These are phyloP conservation scores for Cebidichthys violaceus DNA, from an alignment of 2,113 vertebrate genomes.

Conservation along the genomic window DNA sequence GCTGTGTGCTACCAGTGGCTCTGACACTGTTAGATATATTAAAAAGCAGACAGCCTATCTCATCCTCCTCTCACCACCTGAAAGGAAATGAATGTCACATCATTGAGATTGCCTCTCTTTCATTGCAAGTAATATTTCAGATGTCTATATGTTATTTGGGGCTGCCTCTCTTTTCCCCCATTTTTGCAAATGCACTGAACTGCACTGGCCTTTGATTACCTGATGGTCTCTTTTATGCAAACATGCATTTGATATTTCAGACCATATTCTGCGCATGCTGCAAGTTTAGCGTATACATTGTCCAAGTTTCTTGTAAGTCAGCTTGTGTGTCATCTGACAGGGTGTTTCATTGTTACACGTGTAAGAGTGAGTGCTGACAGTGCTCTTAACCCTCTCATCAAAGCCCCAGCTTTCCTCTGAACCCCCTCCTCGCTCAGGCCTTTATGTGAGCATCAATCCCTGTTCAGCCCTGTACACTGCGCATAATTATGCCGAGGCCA, in stretches of 20 bases:
- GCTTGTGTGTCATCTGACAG: slow-evolving; percentile 60
- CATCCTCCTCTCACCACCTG: slow-evolving; percentile 53
- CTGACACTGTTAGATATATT: slow-evolving; percentile 64
- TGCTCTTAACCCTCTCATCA: slow-evolving; percentile 72
- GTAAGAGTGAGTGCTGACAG: slow-evolving; percentile 65
- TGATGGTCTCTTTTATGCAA: neutral
- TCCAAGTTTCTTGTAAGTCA: slow-evolving; percentile 24
- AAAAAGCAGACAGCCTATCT: slow-evolving; percentile 59
- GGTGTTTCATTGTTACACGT: slow-evolving; percentile 60
- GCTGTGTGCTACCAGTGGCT: slow-evolving; percentile 35
- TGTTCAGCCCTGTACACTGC: slow-evolving; percentile 53
- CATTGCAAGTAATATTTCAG: slow-evolving; percentile 45
- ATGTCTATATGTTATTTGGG: slow-evolving; percentile 30
- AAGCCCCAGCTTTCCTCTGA: slow-evolving; percentile 63
- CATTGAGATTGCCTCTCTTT: slow-evolving; percentile 61
- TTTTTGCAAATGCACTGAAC: slow-evolving; percentile 29
- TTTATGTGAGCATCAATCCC: slow-evolving; percentile 66
- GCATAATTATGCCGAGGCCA: slow-evolving; percentile 74
- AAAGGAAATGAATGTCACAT: slow-evolving; percentile 74
- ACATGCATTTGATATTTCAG: slow-evolving; percentile 17
- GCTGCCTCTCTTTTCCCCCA: neutral
- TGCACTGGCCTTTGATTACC: slow-evolving; percentile 25
- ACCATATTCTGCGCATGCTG: neutral
- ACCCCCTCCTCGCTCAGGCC: slow-evolving; percentile 49
- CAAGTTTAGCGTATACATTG: neutral